phyloP scores from a whole-genome alignment of 53 echinoderm and acorn worm species.

The Apostichopus leukothele region DNA sequence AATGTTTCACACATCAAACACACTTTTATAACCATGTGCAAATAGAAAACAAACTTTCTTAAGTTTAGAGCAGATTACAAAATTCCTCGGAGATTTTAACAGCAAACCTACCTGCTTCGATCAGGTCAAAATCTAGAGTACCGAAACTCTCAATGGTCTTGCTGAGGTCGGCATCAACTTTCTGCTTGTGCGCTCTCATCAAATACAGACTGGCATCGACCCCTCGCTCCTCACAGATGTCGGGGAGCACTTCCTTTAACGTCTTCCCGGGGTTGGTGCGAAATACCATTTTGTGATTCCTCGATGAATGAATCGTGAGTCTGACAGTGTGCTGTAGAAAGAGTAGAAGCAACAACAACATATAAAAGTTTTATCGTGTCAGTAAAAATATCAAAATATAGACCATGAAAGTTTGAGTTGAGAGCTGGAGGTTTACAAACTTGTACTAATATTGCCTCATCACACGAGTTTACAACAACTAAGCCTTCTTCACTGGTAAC shows the following conservation, averaged over 20 bases:
- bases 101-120: conserved; percentile 69
- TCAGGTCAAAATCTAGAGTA: conserved; percentile 70
- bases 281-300: conserved; percentile 75
- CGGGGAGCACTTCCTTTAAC: conserved; percentile 71
- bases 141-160: conserved; percentile 67
- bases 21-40: too few relatives aligned
- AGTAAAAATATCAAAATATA: too few relatives aligned
- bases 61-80: too few relatives aligned
- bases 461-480: too few relatives aligned
- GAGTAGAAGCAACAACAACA: not conserved
- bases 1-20: too few relatives aligned
- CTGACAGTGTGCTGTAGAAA: conserved; percentile 73
- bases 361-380: too few relatives aligned
- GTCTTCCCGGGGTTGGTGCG: conserved; percentile 85
- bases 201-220: conserved; percentile 57
- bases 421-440: too few relatives aligned
- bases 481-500: too few relatives aligned
- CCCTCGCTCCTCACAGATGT: conserved; percentile 83
- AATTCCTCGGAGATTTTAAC: too few relatives aligned
- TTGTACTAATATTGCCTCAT: too few relatives aligned
- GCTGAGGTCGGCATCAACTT: conserved; percentile 64
- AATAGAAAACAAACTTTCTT: too few relatives aligned
- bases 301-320: conserved; percentile 73
- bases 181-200: conserved; percentile 63
- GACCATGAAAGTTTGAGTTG: too few relatives aligned